A percentile compares a stretch with the other conserved stretches of the same genome.
Conservation (phyloP, 2,888 invertebrate species). For the Clivina fossor region DNA sequence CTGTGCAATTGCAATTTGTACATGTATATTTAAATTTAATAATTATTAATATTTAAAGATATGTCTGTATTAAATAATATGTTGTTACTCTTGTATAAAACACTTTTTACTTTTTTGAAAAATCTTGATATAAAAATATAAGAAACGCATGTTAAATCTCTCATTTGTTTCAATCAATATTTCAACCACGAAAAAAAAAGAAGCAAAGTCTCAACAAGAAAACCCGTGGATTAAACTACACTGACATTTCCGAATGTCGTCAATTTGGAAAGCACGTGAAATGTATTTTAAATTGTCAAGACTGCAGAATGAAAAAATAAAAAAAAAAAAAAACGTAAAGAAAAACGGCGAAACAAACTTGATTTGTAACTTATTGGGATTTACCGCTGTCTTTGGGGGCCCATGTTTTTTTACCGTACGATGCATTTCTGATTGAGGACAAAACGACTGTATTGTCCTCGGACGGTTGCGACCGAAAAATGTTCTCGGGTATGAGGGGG, state of each 20-base stretch:
- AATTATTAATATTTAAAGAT: too few relatives aligned
- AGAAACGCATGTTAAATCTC: too few relatives aligned
- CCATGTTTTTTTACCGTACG: constrained; percentile 18
- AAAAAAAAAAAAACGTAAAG: too few relatives aligned
- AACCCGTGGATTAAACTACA: constrained; percentile 13
- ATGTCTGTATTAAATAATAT: too few relatives aligned
- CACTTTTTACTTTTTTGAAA: too few relatives aligned
- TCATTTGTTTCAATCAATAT: constrained; percentile 30
- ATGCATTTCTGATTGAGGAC: constrained; percentile 25
- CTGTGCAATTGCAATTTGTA: too few relatives aligned
- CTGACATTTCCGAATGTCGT: constrained; percentile 19
- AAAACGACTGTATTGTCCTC: constrained; percentile 13
- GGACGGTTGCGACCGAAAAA: neutral
- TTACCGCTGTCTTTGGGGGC: constrained; percentile 20
- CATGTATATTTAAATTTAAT: too few relatives aligned
- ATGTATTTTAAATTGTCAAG: constrained; percentile 33
- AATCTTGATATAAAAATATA: too few relatives aligned
- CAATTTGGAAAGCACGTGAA: constrained; percentile 30
- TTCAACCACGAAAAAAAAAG: constrained; percentile 21
- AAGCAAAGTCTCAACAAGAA: too few relatives aligned
- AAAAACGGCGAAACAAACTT: constrained; percentile 27
- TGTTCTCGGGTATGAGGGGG: constrained; percentile 9
- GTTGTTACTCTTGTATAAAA: too few relatives aligned
- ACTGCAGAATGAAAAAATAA: constrained; percentile 22
- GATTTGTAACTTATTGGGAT: constrained; percentile 29